A percentile compares a stretch with the other conserved stretches of the same genome.
Conservation (phyloP, 1,140 invertebrate species). For the Grapholita molesta region DNA sequence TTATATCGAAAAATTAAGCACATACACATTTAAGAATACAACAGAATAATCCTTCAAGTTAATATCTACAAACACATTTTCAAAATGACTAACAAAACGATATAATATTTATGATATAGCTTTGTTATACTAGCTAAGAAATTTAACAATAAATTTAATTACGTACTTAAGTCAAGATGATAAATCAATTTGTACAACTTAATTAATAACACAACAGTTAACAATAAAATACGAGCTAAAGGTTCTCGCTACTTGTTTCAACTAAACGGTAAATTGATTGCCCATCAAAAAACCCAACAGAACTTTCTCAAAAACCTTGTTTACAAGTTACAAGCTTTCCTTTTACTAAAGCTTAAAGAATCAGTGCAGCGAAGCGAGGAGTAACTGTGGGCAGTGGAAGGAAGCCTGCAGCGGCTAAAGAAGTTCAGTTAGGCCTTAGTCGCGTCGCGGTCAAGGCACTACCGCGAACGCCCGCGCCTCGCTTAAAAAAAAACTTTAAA, state of each 20-base stretch:
- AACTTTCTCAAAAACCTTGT: conserved; percentile 19
- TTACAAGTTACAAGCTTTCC: conserved; percentile 14
- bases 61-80: no score
- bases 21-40: no score
- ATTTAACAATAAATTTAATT: not conserved
- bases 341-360: conserved; percentile 17
- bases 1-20: no score
- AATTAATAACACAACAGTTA: not conserved
- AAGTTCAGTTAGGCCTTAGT: conserved; percentile 60
- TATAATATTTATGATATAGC: no score
- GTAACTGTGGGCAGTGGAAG: not conserved
- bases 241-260: not conserved
- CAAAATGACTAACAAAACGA: no score
- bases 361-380: conserved; percentile 13
- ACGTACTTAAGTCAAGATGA: not conserved
- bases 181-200: not conserved
- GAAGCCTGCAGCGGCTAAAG: conserved; percentile 32
- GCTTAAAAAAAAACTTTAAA: conserved; percentile 43
- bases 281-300: conserved; percentile 1
- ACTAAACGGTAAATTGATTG: not conserved
- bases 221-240: not conserved
- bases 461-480: conserved; percentile 42
- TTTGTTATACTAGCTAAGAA: not conserved
- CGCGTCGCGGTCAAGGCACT: conserved; percentile 69
- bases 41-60: no score